Base-by-base conservation (phyloP, 2,888 invertebrate species). In the Nematopogon swammerdamellus region DNA sequence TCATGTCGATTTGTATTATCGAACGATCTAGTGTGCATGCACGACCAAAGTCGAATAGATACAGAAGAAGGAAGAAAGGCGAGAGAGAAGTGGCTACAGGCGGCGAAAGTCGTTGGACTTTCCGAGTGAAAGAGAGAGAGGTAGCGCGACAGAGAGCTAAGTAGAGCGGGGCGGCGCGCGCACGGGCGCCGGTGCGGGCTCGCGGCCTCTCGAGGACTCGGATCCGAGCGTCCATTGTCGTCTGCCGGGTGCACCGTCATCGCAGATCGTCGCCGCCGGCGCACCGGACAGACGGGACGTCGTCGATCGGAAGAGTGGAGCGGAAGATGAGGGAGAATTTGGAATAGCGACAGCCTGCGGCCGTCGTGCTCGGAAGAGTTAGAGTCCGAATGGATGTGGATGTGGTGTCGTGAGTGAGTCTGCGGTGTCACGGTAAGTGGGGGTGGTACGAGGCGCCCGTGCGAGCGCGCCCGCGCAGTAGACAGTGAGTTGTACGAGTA, bases 1-100 rank as follows among this genome's bases (percentile, higher is more conserved):
- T 25, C 25, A 36, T 36, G 36, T 36, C 36, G 11, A 36, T 36
- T 25, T 8, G 25, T 4, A 6, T 6, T 4, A 36, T 36, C 19
- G 44, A 19, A 75, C 74, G 76, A 74, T 73, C 79, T 79, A 79
- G 79, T 79, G 79, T 79, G 67, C 79, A 79, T 79, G 79, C 79
- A 79, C 77, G 73, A 74, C 72, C 72, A 71, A 61, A 74, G 73
- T 69, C 64, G 65, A 72, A 74, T 72, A 76, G 69, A 68, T 72
- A 77, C 70, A 65, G 73, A 77, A 75, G 74, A 73, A 69, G 68
- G 70, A 75, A 76, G 73, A 72, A 67, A 70, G 68, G 69, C 69
- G 64, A 75, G 68, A 70, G 63, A 63, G 71, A 72, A 72, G 68
- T 63, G 63, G 72, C 76, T 80, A 77, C 73, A 74, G 68, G 73